Evolutionary conservation across 2,113 vertebrate species (phyloP), one percentile per base, ranked within the genome.

Genomic region (Chelonoidis abingdonii): DNA sequence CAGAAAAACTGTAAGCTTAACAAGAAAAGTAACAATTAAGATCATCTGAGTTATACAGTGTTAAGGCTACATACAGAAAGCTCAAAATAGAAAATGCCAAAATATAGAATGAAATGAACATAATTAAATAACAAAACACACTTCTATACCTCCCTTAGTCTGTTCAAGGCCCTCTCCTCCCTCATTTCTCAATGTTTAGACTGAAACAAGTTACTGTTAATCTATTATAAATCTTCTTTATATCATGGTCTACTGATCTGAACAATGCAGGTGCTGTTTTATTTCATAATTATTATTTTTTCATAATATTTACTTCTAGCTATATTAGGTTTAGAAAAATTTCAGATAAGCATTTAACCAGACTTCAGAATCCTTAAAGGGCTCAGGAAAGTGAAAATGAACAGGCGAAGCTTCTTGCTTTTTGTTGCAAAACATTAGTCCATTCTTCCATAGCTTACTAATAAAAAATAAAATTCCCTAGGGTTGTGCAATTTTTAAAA

Each of bases 1-100:
- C 54, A 53, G 79, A 84, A 53, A 25, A 76, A 3, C 83, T 88
- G 35, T 86, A 81, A 92, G 54, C 79, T 87, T 87, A n/a, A 83
- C 29, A 72, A 69, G 65, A n/a, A 38, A 72, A 69, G 6, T 80
- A 44, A 24, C 35, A 41, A 27, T 44, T 78, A 62, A 86, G 72
- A 72, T 72, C 44, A 81, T 81, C 2, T 62, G 50, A 87, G 81
- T 90, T 92, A 27, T 59, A 27, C 75, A 44, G 53, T 84, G 92
- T 72, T 59, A 80, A 72, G 59, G 86, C 75, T 54, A 29, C 9
- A 59, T 90, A 22, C 79, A 82, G 62, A 50, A 72, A 72, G 16
- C 27, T 59, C 57, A 59, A 38, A 72, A 72, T n/a, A 78, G 83
- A 79, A 87, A 86, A 81, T 72, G 4, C 29, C 84, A 78, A 69